These are phyloP conservation scores for Tonatia bakeri DNA, from an alignment of 2,113 vertebrate species.

Conservation along the genomic window DNA sequence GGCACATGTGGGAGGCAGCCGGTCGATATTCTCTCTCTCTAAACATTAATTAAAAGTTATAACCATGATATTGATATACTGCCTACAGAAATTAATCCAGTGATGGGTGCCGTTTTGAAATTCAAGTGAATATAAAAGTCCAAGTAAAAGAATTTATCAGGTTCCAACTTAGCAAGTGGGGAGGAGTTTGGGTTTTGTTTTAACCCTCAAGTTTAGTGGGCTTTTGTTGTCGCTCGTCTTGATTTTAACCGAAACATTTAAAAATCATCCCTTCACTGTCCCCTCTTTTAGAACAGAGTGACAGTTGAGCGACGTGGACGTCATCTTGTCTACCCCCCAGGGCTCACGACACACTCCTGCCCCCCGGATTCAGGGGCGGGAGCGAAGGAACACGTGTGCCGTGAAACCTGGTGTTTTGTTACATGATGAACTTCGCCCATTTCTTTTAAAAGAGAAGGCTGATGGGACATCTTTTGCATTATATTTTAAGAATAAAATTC, in stretches of 20 bases:
- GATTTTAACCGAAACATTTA: constrained; percentile 37
- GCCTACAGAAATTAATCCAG: neutral
- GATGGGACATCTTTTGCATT: neutral
- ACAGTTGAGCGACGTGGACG: neutral
- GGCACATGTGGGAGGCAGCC: too few relatives aligned
- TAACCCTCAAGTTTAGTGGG: neutral
- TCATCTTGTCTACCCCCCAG: neutral
- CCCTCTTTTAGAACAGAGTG: neutral
- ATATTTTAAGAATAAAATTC: constrained; percentile 53
- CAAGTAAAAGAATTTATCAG: neutral
- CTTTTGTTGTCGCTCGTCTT: neutral
- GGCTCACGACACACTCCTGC: neutral
- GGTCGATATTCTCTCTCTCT: too few relatives aligned
- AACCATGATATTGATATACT: neutral
- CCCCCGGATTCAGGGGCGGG: neutral
- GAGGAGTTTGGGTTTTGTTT: neutral
- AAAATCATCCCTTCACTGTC: neutral
- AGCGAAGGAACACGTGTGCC: neutral
- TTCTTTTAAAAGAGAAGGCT: constrained; percentile 9
- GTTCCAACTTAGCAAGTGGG: neutral
- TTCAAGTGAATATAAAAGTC: neutral
- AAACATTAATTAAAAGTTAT: too few relatives aligned
- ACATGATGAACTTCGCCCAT: neutral
- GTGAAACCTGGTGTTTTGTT: neutral
- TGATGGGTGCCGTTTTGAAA: neutral